A percentile compares a stretch with the other conserved stretches of the same genome.
These are phyloP conservation scores for Drosophila sulfurigaster DNA, from an alignment of 1,140 invertebrate genomes.

Conservation along the genomic window DNA sequence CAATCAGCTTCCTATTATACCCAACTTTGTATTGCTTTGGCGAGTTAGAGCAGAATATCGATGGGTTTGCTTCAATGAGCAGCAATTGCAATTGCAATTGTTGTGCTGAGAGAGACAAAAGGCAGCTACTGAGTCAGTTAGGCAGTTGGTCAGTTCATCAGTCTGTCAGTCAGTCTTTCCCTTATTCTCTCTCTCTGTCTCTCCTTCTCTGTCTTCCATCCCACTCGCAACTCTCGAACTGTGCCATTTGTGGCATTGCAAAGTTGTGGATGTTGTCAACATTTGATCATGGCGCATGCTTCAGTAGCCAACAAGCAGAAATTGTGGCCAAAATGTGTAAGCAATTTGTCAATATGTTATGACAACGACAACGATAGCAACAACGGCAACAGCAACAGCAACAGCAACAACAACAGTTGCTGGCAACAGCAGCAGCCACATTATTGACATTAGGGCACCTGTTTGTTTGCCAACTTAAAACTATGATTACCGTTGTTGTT, in stretches of 20 bases:
- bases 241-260: conserved; percentile 26
- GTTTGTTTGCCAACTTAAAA: conserved; percentile 77
- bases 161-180: background rate
- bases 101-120: background rate
- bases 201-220: background rate
- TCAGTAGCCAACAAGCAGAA: conserved; percentile 65
- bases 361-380: conserved; percentile 55
- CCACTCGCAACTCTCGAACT: background rate
- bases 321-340: conserved; percentile 78
- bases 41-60: background rate
- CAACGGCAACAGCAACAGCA: conserved; percentile 21
- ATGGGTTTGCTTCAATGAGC: conserved; percentile 28
- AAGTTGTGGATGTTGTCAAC: conserved; percentile 51
- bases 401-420: conserved; percentile 21
- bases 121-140: background rate
- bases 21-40: background rate
- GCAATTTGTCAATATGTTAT: conserved; percentile 81
- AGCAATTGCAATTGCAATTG: background rate
- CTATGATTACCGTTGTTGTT: conserved; percentile 74
- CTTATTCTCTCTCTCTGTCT: background rate
- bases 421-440: conserved; percentile 48
- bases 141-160: conserved; percentile 19
- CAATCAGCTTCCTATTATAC: too few relatives aligned
- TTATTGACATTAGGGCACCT: conserved; percentile 81
- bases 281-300: conserved; percentile 69